These are phyloP conservation scores for Saccostrea echinata DNA, from an alignment of 1,140 invertebrate species.

Conservation along the genomic window DNA sequence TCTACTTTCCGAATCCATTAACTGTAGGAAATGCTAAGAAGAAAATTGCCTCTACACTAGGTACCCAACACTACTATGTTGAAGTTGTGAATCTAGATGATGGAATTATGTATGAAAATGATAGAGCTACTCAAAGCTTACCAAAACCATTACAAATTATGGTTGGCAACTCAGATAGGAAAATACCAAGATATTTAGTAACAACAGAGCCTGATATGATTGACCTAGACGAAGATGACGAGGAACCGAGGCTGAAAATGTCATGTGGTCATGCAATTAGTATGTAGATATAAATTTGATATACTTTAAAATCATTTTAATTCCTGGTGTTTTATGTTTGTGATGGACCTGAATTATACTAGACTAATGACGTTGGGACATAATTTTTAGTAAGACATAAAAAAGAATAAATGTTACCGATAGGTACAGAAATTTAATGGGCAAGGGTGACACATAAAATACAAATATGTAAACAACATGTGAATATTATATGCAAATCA, in stretches of 20 bases:
- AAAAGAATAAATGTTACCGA: too few relatives aligned
- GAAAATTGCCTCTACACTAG: not conserved
- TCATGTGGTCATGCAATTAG: not conserved
- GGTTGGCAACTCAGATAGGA: not conserved
- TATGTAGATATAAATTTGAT: too few relatives aligned
- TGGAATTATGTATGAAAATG: not conserved
- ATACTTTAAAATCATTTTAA: too few relatives aligned
- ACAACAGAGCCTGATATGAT: not conserved
- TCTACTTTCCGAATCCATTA: not conserved
- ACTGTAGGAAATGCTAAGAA: not conserved
- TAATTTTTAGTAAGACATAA: too few relatives aligned
- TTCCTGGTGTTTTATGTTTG: too few relatives aligned
- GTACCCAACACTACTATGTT: not conserved
- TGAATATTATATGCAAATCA: too few relatives aligned
- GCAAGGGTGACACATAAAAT: too few relatives aligned
- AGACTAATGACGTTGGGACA: too few relatives aligned
- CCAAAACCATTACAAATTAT: not conserved
- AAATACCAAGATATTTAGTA: not conserved
- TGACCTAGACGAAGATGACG: not conserved
- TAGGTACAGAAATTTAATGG: too few relatives aligned
- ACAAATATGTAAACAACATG: too few relatives aligned
- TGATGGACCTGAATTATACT: too few relatives aligned
- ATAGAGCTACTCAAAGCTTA: not conserved
- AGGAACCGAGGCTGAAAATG: not conserved
- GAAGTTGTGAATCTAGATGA: not conserved